Conservation (phyloP, 1,140 invertebrate species). For the Orius insidiosus region DNA sequence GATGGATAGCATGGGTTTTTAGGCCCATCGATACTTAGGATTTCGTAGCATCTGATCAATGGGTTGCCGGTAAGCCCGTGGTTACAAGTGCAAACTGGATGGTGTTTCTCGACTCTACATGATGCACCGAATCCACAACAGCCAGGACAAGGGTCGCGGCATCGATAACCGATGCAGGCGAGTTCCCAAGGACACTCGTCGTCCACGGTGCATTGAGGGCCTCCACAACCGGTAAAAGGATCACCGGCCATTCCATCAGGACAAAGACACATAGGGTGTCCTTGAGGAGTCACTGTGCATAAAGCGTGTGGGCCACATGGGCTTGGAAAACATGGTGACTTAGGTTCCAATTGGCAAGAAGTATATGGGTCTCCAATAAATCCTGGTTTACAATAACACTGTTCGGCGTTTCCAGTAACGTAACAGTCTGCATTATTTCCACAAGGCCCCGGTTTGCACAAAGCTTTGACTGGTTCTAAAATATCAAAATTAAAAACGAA, state of each 20-base stretch:
- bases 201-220: constrained; percentile 55
- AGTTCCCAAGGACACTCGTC: constrained; percentile 48
- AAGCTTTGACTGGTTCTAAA: constrained; percentile 27
- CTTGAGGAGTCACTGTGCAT: constrained; percentile 44
- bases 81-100: constrained; percentile 58
- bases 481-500: not conserved
- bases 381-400: constrained; percentile 58
- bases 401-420: constrained; percentile 47
- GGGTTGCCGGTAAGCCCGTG: constrained; percentile 53
- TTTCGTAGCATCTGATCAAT: constrained; percentile 44
- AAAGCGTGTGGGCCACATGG: constrained; percentile 60
- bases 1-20: constrained; percentile 44
- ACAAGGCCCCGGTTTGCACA: constrained; percentile 60
- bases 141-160: constrained; percentile 61
- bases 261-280: constrained; percentile 46
- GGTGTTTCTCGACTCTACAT: constrained; percentile 52
- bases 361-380: constrained; percentile 57
- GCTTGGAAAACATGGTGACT: constrained; percentile 49
- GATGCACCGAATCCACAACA: constrained; percentile 55
- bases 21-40: constrained; percentile 25
- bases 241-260: constrained; percentile 57
- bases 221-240: constrained; percentile 55
- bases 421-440: constrained; percentile 63
- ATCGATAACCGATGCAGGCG: constrained; percentile 61
- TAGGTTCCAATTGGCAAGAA: constrained; percentile 42